These are phyloP conservation scores for Diuraphis noxia DNA, from an alignment of 1,140 invertebrate genomes.

Conservation along the genomic window DNA sequence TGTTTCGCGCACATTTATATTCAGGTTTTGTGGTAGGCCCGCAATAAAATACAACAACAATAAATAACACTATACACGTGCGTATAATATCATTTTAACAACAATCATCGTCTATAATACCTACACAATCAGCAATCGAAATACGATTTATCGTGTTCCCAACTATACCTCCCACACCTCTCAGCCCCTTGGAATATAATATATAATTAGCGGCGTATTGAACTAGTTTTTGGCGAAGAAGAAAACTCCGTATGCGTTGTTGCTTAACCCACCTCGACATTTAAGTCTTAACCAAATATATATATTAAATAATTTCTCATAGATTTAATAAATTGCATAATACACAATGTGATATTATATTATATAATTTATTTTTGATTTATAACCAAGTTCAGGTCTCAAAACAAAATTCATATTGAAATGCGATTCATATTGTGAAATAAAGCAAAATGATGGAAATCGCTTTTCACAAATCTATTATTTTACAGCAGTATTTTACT, in stretches of 20 bases:
- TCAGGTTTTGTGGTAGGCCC: constrained; percentile 2
- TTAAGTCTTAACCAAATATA: neutral
- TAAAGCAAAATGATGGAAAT: neutral
- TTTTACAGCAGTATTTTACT: neutral
- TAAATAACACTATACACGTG: neutral
- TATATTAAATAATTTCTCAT: neutral
- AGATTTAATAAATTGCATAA: no score
- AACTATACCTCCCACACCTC: neutral
- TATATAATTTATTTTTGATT: neutral
- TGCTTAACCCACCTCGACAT: neutral
- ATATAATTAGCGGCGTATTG: neutral
- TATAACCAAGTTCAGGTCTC: neutral
- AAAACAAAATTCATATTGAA: neutral
- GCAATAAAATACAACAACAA: neutral
- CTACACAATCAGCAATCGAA: neutral
- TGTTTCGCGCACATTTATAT: neutral
- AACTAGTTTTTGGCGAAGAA: neutral
- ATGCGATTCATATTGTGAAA: neutral
- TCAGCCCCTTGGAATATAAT: neutral
- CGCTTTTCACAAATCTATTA: neutral
- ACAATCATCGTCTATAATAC: neutral
- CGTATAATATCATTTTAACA: neutral
- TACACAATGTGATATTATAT: no score
- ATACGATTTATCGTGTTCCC: neutral
- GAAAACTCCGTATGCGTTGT: neutral